Evolutionary conservation across 2,113 vertebrate species (phyloP).

Genomic region (Scomber scombrus): DNA sequence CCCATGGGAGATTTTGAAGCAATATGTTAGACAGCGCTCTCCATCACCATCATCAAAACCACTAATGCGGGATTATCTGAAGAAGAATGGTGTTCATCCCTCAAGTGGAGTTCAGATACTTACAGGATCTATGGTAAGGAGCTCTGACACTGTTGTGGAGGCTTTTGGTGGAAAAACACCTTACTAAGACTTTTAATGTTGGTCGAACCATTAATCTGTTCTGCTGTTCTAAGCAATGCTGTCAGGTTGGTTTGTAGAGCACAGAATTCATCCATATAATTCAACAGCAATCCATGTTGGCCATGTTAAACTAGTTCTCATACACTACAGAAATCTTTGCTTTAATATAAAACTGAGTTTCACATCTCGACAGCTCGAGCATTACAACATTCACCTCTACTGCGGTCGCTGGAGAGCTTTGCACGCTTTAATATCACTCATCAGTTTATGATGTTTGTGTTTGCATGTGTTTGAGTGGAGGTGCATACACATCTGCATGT

Average conservation of each 20-base stretch:
- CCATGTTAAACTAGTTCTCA: background rate
- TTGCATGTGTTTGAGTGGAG: background rate
- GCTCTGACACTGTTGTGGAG: too few species aligned
- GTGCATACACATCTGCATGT: background rate
- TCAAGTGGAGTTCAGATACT: background rate
- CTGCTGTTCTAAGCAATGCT: slow-evolving; percentile 1
- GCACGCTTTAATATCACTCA: background rate
- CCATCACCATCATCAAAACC: background rate
- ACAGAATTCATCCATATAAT: background rate
- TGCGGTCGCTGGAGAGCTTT: background rate
- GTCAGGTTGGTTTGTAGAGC: background rate
- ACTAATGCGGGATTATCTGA: background rate
- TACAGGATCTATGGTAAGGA: too few species aligned
- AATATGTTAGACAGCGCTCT: background rate
- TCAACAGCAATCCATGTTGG: background rate
- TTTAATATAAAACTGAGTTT: too few species aligned
- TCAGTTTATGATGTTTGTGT: slow-evolving; percentile 26
- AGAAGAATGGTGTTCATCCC: background rate
- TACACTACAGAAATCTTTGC: background rate
- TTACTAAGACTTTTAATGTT: too few species aligned
- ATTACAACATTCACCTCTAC: background rate
- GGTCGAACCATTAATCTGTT: background rate
- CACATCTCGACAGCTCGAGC: background rate
- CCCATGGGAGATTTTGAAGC: too few species aligned
- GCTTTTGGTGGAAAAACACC: background rate